Evolutionary conservation across 2,888 invertebrate species (phyloP).

Genomic region (Nymphalis polychloros): DNA sequence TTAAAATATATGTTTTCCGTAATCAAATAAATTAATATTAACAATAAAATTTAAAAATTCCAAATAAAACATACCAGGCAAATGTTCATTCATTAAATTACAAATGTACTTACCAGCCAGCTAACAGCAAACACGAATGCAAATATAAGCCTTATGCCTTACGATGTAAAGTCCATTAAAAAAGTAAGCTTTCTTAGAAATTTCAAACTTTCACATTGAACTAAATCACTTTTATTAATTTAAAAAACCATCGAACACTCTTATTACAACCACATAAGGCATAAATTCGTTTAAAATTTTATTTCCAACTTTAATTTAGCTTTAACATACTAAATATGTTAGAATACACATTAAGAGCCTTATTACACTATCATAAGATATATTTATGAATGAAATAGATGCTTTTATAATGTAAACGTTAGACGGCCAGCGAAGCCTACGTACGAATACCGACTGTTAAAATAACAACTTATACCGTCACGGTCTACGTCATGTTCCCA

Average conservation of each 20-base stretch:
- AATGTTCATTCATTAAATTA: conserved; percentile 26
- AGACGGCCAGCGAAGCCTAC: conserved; percentile 32
- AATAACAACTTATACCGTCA: conserved; percentile 29
- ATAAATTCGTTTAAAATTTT: conserved; percentile 9
- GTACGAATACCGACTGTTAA: conserved; percentile 31
- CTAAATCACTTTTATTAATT: conserved; percentile 18
- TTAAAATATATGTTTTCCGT: too few species aligned
- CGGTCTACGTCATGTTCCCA: conserved; percentile 34
- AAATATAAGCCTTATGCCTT: conserved; percentile 7
- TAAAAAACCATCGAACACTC: not conserved
- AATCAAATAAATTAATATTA: not conserved
- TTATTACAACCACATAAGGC: conserved; percentile 17
- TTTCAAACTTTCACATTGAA: conserved; percentile 32
- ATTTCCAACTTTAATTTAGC: not conserved
- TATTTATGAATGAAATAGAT: conserved; percentile 1
- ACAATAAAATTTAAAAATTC: not conserved
- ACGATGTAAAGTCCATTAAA: conserved; percentile 10
- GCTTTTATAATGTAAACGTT: conserved; percentile 6
- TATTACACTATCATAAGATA: conserved; percentile 5
- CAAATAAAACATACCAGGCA: conserved; percentile 21
- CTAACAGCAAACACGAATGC: not conserved
- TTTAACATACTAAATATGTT: not conserved
- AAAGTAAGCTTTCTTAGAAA: conserved; percentile 13
- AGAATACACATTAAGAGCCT: conserved; percentile 3
- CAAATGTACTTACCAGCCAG: not conserved